A percentile compares a stretch with the other conserved stretches of the same genome.
These are phyloP conservation scores for Motacilla tschutschensis DNA, from an alignment of 2,113 vertebrate species.

Conservation along the genomic window DNA sequence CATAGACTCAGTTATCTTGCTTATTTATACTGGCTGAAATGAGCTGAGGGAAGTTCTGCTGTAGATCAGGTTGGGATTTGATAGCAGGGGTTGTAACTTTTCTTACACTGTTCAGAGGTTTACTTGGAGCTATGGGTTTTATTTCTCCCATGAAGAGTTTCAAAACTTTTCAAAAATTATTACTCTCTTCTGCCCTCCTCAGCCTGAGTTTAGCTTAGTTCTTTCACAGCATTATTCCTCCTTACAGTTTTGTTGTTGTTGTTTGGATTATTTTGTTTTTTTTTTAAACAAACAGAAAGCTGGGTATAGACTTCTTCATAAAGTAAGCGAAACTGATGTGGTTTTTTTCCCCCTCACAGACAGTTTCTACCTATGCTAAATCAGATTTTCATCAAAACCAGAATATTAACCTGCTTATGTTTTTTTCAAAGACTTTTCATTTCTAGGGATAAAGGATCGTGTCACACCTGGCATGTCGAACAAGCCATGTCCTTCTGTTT, in stretches of 20 bases:
- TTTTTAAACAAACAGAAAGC: neutral
- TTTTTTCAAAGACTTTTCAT: neutral
- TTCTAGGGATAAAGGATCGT: neutral
- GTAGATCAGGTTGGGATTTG: neutral
- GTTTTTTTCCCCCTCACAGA: neutral
- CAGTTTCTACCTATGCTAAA: neutral
- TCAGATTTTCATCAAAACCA: neutral
- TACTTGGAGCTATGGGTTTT: neutral
- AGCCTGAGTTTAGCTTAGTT: neutral
- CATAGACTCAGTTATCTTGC: neutral
- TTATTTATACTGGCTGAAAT: neutral
- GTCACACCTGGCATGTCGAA: neutral
- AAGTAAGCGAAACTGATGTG: neutral
- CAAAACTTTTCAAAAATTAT: neutral
- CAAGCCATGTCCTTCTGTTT: neutral
- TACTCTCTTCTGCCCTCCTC: neutral
- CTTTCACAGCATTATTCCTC: neutral
- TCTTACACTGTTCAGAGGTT: neutral
- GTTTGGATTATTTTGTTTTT: neutral
- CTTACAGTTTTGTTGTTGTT: neutral
- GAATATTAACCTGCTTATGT: neutral
- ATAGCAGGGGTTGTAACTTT: neutral
- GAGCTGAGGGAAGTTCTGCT: neutral
- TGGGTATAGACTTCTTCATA: neutral
- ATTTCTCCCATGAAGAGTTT: neutral